A percentile compares a stretch with the other conserved stretches of the same genome.
These are phyloP conservation scores for Ennomos fuscantarius DNA, from an alignment of 2,888 invertebrate species.

Conservation along the genomic window DNA sequence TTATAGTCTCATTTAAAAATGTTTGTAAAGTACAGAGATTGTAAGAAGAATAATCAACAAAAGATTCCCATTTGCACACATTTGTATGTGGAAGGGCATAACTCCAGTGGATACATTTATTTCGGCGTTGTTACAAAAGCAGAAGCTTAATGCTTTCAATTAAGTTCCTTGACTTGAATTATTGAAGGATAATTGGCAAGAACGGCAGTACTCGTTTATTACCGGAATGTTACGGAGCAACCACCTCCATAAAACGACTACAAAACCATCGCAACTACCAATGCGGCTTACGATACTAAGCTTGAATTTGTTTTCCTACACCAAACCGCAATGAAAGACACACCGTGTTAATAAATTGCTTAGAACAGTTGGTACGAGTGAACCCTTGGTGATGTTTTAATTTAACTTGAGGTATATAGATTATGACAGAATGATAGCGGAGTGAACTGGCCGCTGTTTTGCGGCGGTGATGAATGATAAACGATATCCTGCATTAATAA, in stretches of 20 bases:
- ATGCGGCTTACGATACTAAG: slow-evolving; percentile 2
- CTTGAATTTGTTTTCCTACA: neutral
- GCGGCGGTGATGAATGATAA: slow-evolving; percentile 50
- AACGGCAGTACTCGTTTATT: slow-evolving; percentile 41
- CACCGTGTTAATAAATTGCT: neutral
- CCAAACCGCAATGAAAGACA: slow-evolving; percentile 1
- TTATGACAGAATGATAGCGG: slow-evolving; percentile 58
- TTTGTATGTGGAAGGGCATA: neutral
- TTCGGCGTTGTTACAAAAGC: slow-evolving; percentile 4
- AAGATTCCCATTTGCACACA: too few relatives aligned
- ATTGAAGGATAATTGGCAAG: slow-evolving; percentile 40
- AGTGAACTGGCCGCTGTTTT: slow-evolving; percentile 43
- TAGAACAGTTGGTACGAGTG: neutral
- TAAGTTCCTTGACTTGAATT: slow-evolving; percentile 40
- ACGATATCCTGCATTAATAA: slow-evolving; percentile 48
- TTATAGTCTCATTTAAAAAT: too few relatives aligned
- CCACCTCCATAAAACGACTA: slow-evolving; percentile 11
- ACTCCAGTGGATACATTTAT: slow-evolving; percentile 6
- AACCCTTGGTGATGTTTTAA: slow-evolving; percentile 45
- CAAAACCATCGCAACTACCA: slow-evolving; percentile 8
- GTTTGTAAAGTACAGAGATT: too few relatives aligned
- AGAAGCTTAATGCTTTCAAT: slow-evolving; percentile 40
- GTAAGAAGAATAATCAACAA: too few relatives aligned
- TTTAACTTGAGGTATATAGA: slow-evolving; percentile 47
- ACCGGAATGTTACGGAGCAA: slow-evolving; percentile 30